Percentiles rank a stretch among this genome's conserved stretches.
Evolutionary conservation across 2,797 vertebrate species (phyloP).

Genomic region (Melanotaenia trifasciata): DNA sequence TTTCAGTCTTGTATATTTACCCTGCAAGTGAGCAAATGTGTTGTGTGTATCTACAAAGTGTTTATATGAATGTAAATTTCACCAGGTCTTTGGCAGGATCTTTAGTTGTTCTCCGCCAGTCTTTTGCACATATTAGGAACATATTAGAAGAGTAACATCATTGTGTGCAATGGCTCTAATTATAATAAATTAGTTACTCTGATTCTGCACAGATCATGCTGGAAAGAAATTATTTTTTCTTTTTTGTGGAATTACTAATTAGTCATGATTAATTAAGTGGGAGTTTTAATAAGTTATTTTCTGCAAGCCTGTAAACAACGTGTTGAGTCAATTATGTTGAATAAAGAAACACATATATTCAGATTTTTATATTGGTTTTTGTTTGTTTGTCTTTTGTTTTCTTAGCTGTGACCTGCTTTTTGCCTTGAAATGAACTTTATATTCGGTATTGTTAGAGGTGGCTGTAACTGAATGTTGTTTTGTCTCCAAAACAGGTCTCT

Average conservation of each 20-base stretch:
- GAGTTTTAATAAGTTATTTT: not conserved
- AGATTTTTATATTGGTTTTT: too few relatives aligned
- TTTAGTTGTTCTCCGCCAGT: not conserved
- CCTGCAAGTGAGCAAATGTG: not conserved
- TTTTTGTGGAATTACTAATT: not conserved
- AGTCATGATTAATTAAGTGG: not conserved
- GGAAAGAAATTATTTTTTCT: not conserved
- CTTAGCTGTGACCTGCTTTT: too few relatives aligned
- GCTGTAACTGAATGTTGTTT: too few relatives aligned
- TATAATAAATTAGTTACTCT: not conserved
- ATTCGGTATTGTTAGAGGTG: too few relatives aligned
- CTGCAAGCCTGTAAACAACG: not conserved
- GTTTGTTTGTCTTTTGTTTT: too few relatives aligned
- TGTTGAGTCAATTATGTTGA: not conserved
- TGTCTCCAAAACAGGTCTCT: too few relatives aligned
- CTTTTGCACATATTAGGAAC: not conserved
- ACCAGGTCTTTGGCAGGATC: not conserved
- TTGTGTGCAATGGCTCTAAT: not conserved
- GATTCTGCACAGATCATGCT: not conserved
- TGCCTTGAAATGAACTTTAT: too few relatives aligned
- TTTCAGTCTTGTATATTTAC: not conserved
- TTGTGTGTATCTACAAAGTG: not conserved
- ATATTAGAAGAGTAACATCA: constrained; percentile 7
- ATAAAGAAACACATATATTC: not conserved
- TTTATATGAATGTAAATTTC: not conserved